phyloP scores from a whole-genome alignment of 2,113 vertebrate genomes.

The Tor tambroides region DNA sequence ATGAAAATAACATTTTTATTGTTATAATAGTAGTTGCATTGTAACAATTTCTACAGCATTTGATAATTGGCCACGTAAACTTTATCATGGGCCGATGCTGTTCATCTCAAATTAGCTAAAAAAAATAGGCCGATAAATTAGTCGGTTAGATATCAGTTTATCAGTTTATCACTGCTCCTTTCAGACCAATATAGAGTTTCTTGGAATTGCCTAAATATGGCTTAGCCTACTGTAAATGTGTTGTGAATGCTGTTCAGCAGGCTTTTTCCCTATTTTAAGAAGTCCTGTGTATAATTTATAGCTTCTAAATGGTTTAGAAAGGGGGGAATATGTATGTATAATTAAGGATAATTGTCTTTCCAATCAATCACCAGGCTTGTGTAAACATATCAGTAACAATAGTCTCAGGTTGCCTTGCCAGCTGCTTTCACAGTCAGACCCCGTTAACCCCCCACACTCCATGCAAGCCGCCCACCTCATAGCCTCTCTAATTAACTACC shows the following conservation, averaged over 20 bases:
- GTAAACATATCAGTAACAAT: conserved; percentile 70
- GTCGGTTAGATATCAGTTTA: conserved; percentile 35
- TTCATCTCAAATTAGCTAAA: neutral
- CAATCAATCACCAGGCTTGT: conserved; percentile 70
- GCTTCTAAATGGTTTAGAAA: conserved; percentile 54
- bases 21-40: too few relatives aligned
- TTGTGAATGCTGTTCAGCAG: conserved; percentile 27
- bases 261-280: conserved; percentile 43
- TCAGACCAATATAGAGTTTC: too few relatives aligned
- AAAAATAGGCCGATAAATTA: neutral
- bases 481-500: conserved; percentile 75
- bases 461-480: conserved; percentile 60
- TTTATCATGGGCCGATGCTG: too few relatives aligned
- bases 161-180: too few relatives aligned
- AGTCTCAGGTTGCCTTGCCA: conserved; percentile 67
- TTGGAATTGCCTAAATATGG: conserved; percentile 62
- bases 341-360: conserved; percentile 72
- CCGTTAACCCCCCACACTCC: conserved; percentile 57
- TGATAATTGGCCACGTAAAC: neutral
- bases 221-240: conserved; percentile 41
- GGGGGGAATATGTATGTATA: conserved; percentile 67
- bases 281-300: conserved; percentile 60
- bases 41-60: neutral
- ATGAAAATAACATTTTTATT: too few relatives aligned
- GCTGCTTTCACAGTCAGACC: conserved; percentile 67